Evolutionary conservation across 1,140 invertebrate species (phyloP), one percentile per base, ranked within the genome.

Genomic region (Cryptotermes secundus): DNA sequence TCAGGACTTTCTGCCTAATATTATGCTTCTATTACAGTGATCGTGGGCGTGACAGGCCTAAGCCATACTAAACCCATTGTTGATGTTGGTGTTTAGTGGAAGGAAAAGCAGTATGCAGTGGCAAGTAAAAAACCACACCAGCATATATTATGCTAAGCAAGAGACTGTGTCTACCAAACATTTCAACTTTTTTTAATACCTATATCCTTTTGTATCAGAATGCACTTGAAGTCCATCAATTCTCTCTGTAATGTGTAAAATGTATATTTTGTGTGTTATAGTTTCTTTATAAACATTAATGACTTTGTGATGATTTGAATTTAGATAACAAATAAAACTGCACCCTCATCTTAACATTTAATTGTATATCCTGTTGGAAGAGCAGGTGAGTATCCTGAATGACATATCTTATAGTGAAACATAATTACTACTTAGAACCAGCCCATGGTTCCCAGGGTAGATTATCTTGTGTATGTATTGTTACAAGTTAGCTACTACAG

Each of bases 41-140:
- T 72, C 79, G 84, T 84, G 84, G 84, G 10, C 84, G 84, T 24
- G 84, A 84, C 34, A 80, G 84, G 10, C 35, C 84, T 24, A 84
- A 81, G 79, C 84, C 84, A 3, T 84, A 84, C 31, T 84, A 53
- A 45, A 34, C 79, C 72, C 59, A 72, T 31, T 72, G 31, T 72
- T 72, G 2, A 31, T 72, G 59, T n/a, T 59, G 53, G 19, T 72
- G 59, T n/a, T 1, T 72, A 31, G 31, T 72, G 2, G 26, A 26
- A 72, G n/a, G 9, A 72, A 72, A 72, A 72, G 53, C 59, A 31
- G 59, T 72, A 26, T 72, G 59, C 26, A 72, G 26, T 72, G 59
- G 14, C 59, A n/a, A 26, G 59, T n/a, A n/a, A 31, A 2, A 31
- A n/a, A 72, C 26, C 9, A 59, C 53, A n/a, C 31, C 59, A 72